These are phyloP conservation scores for Anguilla obscura DNA, from an alignment of 2,797 vertebrate species.

Conservation along the genomic window DNA sequence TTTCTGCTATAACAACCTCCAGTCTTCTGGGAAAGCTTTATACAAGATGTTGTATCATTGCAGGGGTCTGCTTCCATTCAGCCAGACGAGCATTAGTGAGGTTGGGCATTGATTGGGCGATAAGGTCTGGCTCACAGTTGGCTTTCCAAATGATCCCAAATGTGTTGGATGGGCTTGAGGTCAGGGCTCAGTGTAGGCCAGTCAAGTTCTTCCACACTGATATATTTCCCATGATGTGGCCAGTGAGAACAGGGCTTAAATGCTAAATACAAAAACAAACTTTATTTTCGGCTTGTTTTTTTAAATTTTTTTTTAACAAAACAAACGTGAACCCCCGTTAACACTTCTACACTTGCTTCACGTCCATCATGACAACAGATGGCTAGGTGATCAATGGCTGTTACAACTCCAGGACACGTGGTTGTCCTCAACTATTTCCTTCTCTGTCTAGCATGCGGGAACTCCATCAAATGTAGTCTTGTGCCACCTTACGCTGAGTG, in stretches of 20 bases:
- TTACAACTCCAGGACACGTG: neutral
- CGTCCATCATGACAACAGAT: neutral
- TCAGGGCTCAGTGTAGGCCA: no score
- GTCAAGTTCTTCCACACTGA: no score
- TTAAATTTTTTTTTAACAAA: neutral
- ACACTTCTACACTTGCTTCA: neutral
- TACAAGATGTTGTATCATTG: no score
- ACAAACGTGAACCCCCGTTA: neutral
- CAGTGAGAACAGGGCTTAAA: neutral
- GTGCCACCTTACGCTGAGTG: neutral
- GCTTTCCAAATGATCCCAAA: no score
- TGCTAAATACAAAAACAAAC: neutral
- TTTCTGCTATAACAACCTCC: no score
- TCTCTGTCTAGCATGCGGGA: neutral
- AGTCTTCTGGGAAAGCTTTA: no score
- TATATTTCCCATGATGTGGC: neutral
- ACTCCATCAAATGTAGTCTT: neutral
- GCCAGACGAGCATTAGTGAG: no score
- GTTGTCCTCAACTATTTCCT: neutral
- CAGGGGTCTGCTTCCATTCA: no score
- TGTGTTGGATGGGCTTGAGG: no score
- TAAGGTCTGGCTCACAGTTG: no score
- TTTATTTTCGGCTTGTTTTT: no score
- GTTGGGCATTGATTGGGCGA: no score
- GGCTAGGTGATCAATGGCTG: slow-evolving; percentile 4